Evolutionary conservation across 2,888 invertebrate genomes (phyloP), one percentile per base, ranked within the genome.

Genomic region (Drosophila maculinotata): DNA sequence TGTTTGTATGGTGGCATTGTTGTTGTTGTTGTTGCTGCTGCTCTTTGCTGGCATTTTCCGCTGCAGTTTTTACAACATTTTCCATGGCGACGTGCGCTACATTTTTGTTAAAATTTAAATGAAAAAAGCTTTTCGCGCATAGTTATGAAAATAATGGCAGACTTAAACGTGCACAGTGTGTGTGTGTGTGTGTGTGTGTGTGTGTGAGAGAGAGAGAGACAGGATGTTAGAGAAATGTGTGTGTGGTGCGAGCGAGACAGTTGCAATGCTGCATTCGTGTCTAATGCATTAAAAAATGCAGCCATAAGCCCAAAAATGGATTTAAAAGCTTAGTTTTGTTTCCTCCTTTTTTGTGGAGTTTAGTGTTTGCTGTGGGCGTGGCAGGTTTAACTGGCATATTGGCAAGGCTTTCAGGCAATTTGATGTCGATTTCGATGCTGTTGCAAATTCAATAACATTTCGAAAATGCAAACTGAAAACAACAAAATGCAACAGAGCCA

Each of bases 81-180:
- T 70, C 54, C 69, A 68, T 57, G 60, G 57, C 60, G 51, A 59
- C 60, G 65, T 53, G 31, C 42, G 62, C 51, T 48, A 53, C 62
- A 75, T 77, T 82, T 69, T 65, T 62, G 51, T 76, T 72, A 63
- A n/a, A 86, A 70, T 86, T 84, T 69, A 84, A 87, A 82, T 87
- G 84, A 71, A 86, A 84, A 77, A 84, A 79, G 71, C 82, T 87
- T 85, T 85, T 82, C 74, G 82, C 85, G 80, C 76, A 69, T 78
- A 80, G 85, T 85, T 85, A 80, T 85, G 74, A 69, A 78, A 81
- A 81, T 86, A 86, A 86, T 83, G 72, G 72, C 75, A 52, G 64
- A 51, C 60, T 66, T 72, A 68, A 66, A 53, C 45, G 64, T 49
- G 66, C 57, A 52, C 44, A 14, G 44, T n/a, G 28, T 12, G 10